Evolutionary conservation across 2,797 vertebrate genomes (phyloP), one percentile per base, ranked within the genome.

Genomic region (Tapera naevia): DNA sequence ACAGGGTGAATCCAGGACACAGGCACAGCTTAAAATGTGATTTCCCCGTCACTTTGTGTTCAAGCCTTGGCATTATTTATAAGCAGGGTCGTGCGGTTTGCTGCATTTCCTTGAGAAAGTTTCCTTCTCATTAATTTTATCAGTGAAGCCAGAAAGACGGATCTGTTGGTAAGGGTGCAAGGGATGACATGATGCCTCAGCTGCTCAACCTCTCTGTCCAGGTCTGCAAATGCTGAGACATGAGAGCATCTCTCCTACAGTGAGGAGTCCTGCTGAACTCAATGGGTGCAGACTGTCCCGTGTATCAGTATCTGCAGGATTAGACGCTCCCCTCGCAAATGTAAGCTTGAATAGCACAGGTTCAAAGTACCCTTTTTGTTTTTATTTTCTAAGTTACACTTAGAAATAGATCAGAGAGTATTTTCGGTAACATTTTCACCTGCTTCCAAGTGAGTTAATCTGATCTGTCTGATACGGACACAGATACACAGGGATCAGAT

Each of bases 201-300:
- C 97, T 97, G 97, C 97, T 96, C 93, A 95, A 91, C 95, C 96
- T 98, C 97, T 98, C 98, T 98, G 7, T 19, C 61, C 64, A 28
- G n/a, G 35, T 69, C 62, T 51, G 16, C 35, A 80, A 60, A 71
- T 13, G 28, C 18, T 3, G 2, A 74, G 41, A 35, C 11, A 24
- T 82, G 27, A 64, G 32, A 82, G 6, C 2, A 18, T 50, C 69
- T 74, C 80, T 85, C 37, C 64, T 53, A 9, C 75, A 78, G 30
- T 22, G 30, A 80, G 19, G 27, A 51, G 27, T 9, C 9, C 28
- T 32, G 27, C 24, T 17, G 0, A 75, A 19, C 25, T 79, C 18
- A 21, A 5, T 0, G 2, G 13, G 39, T 79, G 23, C 54, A 74
- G 45, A n/a, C 22, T 57, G 37, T n/a, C 60, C 67, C 23, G 6